Percentiles rank a stretch among this genome's conserved stretches.
Conservation (phyloP, 2,113 vertebrate genomes). For the Otocyon megalotis region DNA sequence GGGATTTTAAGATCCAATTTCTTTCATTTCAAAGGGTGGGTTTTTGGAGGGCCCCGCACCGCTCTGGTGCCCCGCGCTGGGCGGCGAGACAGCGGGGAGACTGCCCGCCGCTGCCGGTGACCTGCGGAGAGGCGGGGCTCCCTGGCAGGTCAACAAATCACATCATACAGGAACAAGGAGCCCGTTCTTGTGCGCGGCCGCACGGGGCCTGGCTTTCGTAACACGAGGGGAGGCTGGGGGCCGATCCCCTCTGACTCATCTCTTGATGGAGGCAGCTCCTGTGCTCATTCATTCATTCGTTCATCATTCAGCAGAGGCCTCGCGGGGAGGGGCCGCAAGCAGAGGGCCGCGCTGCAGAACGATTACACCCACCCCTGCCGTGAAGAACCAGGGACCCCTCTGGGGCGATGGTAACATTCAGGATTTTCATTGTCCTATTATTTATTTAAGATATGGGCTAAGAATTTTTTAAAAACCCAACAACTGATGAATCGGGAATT, state of each 20-base stretch:
- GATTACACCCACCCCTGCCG: rapidly evolving
- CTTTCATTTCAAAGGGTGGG: constrained; percentile 85
- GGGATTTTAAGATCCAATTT: constrained; percentile 90
- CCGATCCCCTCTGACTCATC: constrained; percentile 66
- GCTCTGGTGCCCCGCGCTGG: constrained; percentile 71
- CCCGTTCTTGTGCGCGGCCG: constrained; percentile 81
- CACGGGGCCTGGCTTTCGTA: constrained; percentile 64
- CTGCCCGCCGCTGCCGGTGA: constrained; percentile 80
- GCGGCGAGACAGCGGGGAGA: constrained; percentile 84
- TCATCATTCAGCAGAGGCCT: constrained; percentile 59
- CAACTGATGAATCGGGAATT: no score
- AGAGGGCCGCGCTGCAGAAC: rapidly evolving
- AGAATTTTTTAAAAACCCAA: no score
- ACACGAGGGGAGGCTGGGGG: constrained; percentile 71
- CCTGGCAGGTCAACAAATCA: constrained; percentile 84
- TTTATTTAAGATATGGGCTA: neutral
- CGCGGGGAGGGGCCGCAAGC: rapidly evolving
- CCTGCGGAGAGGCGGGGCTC: constrained; percentile 82
- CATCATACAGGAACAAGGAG: constrained; percentile 87
- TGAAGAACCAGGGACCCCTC: rapidly evolving
- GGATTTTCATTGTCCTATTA: neutral
- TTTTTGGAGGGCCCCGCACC: constrained; percentile 74
- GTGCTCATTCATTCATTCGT: neutral
- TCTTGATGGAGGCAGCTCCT: constrained; percentile 49
- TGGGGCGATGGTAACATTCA: rapidly evolving